Evolutionary conservation across 1,140 invertebrate genomes (phyloP), one percentile per base, ranked within the genome.

Genomic region (Macrobrachium nipponense): DNA sequence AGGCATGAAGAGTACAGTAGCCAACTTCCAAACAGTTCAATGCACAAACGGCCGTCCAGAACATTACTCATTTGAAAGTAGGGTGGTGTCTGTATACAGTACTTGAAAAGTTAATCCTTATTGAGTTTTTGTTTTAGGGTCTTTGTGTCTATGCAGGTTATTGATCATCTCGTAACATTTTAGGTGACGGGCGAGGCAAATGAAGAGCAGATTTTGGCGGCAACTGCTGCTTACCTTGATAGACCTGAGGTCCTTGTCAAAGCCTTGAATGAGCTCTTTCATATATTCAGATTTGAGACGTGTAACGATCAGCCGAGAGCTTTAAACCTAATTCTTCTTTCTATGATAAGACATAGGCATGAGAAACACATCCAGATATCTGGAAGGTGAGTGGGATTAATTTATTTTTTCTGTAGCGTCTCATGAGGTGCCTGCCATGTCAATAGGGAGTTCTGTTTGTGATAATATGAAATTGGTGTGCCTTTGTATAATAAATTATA

Each of bases 311-410:
- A 87, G 43, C 80, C 94, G 88, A 93, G 94, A 85, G 95, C 96
- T 20, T 91, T 97, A 11, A 93, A 93, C 90, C 93, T 96, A 72
- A 95, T 98, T 20, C 92, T 98, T 12, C 93, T 95, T 90, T 95
- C 96, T 10, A 98, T 98, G 96, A 94, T 96, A 88, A 93, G 94
- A 87, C 96, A 98, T 92, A 91, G 95, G 14, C 91, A 91, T 85
- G 95, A 97, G 88, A 97, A 96, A 90, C 95, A 97, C 89, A 96
- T 98, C 90, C 97, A 98, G 91, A 98, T 98, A 89, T 96, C 96
- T 88, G 97, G 96, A 91, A 97, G 88, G 88, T 82, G 18, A 95
- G 95, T 96, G 91, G 88, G 27, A 27, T 27, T 14, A 17, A 18
- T 20, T 61, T 68, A 64, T 58, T 77, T 44, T n/a, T 20, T 66